A percentile compares a stretch with the other conserved stretches of the same genome.
These are phyloP conservation scores for Pyrocoelia pectoralis DNA, from an alignment of 2,888 invertebrate species.

Conservation along the genomic window DNA sequence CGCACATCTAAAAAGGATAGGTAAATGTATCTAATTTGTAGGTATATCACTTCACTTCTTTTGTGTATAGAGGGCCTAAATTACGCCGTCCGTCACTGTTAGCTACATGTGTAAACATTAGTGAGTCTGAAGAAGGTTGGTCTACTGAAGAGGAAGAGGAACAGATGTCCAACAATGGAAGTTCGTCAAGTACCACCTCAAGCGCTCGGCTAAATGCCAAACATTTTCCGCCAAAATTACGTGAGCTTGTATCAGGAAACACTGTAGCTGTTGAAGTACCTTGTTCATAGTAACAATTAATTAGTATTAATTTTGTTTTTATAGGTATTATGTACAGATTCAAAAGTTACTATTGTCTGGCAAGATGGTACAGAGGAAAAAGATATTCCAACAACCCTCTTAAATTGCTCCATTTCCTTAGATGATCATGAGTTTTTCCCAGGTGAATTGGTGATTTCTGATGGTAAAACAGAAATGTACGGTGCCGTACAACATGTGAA, in stretches of 20 bases:
- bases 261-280: constrained; percentile 55
- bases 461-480: constrained; percentile 73
- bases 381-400: constrained; percentile 85
- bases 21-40: constrained; percentile 8
- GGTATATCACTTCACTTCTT: neutral
- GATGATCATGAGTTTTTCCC: constrained; percentile 96
- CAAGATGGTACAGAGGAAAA: constrained; percentile 89
- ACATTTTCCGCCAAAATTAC: constrained; percentile 54
- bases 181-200: constrained; percentile 51
- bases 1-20: constrained; percentile 36
- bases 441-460: constrained; percentile 89
- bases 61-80: constrained; percentile 25
- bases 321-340: constrained; percentile 53
- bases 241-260: constrained; percentile 55
- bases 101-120: constrained; percentile 25
- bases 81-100: constrained; percentile 31
- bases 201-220: constrained; percentile 44
- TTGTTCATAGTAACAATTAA: no score
- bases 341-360: constrained; percentile 57
- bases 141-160: constrained; percentile 57
- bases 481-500: constrained; percentile 93
- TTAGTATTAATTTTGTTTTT: neutral
- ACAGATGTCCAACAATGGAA: constrained; percentile 49
- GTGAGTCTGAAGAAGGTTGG: constrained; percentile 55
- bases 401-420: constrained; percentile 93